These are phyloP conservation scores for Diarsia dahlii DNA, from an alignment of 2,888 invertebrate genomes.

Conservation along the genomic window DNA sequence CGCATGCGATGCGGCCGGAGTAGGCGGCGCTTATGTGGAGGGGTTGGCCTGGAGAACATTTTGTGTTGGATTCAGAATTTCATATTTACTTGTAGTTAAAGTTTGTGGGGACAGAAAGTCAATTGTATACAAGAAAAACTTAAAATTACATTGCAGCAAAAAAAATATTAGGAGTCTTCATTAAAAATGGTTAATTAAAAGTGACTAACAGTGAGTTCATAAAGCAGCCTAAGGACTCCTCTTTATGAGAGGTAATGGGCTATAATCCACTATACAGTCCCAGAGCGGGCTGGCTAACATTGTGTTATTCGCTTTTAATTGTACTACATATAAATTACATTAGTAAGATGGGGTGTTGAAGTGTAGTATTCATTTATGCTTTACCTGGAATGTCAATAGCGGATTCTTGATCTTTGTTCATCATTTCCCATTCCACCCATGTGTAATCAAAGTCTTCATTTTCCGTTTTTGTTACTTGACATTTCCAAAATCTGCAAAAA, in stretches of 20 bases:
- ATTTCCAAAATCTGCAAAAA: conserved; percentile 94
- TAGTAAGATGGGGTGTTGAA: neutral
- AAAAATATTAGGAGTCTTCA: too few relatives aligned
- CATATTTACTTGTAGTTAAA: neutral
- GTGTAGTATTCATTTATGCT: neutral
- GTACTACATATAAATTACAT: neutral
- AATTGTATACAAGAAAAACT: neutral
- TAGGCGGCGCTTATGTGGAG: conserved; percentile 99
- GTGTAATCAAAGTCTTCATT: conserved; percentile 91
- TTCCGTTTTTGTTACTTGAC: conserved; percentile 91
- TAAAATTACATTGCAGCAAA: neutral
- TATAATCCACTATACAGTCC: too few relatives aligned
- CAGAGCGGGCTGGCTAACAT: neutral
- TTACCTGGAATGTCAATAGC: conserved; percentile 94
- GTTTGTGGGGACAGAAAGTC: neutral
- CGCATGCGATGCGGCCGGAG: conserved; percentile 99
- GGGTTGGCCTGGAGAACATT: conserved; percentile 92
- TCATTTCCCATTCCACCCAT: conserved; percentile 98
- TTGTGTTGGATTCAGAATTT: neutral
- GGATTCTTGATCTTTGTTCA: conserved; percentile 92
- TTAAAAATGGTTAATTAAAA: neutral
- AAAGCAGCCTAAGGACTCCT: too few relatives aligned
- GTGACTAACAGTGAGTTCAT: too few relatives aligned
- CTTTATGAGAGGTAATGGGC: too few relatives aligned
- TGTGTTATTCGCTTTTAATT: neutral